These are phyloP conservation scores for Clanis bilineata DNA, from an alignment of 2,888 invertebrate species.

Conservation along the genomic window DNA sequence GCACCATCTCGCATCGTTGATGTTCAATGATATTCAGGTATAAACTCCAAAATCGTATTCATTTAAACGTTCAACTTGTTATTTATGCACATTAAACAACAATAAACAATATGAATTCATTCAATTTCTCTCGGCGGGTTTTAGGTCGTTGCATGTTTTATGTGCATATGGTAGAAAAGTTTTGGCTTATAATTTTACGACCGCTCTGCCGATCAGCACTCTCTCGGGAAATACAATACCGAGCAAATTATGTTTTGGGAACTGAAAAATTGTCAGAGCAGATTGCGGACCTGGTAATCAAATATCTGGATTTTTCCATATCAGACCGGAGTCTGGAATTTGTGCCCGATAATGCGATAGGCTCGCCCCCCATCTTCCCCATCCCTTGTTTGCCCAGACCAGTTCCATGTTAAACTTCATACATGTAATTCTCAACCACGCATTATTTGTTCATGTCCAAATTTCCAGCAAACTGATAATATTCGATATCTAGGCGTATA, in stretches of 20 bases:
- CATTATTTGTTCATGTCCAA: no score
- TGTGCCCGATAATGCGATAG: no score
- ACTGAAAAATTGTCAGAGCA: neutral
- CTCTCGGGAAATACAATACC: neutral
- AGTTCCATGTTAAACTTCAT: no score
- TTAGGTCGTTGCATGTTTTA: neutral
- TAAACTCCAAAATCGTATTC: conserved; percentile 17
- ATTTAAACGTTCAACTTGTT: neutral
- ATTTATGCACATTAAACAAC: neutral
- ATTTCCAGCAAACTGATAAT: no score
- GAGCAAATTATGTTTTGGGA: neutral
- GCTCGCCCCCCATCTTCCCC: no score
- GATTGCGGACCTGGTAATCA: neutral
- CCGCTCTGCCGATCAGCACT: neutral
- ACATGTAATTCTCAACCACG: no score
- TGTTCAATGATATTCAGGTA: conserved; percentile 44
- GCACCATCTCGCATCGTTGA: conserved; percentile 35
- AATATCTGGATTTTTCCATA: no score
- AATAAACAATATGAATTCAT: neutral
- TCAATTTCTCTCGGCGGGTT: neutral
- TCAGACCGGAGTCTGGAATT: no score
- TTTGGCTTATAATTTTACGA: neutral
- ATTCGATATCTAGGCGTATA: no score
- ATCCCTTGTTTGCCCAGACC: no score
- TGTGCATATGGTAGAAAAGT: neutral